Evolutionary conservation across 2,113 vertebrate genomes (phyloP).

Genomic region (Saimiri boliviensis): DNA sequence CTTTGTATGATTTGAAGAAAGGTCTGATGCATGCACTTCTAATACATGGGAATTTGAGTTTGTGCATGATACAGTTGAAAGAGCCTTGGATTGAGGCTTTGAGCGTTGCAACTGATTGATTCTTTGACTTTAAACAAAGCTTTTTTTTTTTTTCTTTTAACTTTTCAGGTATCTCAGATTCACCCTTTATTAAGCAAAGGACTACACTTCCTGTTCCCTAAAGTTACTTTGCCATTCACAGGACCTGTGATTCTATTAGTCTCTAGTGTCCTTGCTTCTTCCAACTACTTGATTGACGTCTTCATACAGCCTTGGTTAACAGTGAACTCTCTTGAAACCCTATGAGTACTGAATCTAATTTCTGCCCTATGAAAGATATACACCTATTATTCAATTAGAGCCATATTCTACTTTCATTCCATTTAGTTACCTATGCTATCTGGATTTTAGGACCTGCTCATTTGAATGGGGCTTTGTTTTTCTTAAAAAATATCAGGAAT

Average conservation of each 20-base stretch:
- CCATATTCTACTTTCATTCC: neutral
- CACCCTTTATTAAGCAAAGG: neutral
- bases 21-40: constrained; percentile 17
- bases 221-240: neutral
- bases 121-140: neutral
- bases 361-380: neutral
- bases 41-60: constrained; percentile 18
- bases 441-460: neutral
- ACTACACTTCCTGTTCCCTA: neutral
- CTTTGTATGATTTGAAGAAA: constrained; percentile 52
- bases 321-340: neutral
- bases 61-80: constrained; percentile 18
- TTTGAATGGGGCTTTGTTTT: neutral
- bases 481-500: neutral
- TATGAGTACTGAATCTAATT: neutral
- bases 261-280: neutral
- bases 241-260: neutral
- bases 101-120: neutral
- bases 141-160: neutral
- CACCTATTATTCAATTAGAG: neutral
- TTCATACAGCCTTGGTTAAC: neutral
- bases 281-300: neutral
- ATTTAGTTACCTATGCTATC: neutral
- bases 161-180: neutral
- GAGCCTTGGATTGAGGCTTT: neutral